Evolutionary conservation across 2,113 vertebrate species (phyloP).

Genomic region (Carassius auratus): DNA sequence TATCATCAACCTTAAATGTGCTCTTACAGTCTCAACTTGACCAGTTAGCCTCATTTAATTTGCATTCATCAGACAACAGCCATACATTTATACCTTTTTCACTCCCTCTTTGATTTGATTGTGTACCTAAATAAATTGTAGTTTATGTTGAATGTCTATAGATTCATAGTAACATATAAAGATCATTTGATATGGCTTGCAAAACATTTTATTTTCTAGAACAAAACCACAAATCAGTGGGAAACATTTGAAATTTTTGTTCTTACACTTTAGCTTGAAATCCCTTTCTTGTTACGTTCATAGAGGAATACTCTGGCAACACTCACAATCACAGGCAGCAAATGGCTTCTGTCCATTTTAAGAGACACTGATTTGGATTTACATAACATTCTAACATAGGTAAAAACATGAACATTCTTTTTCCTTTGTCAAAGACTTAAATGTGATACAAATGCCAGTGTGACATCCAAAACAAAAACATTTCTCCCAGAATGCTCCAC

Average conservation of each 20-base stretch:
- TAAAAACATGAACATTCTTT: constrained; percentile 65
- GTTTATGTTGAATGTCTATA: neutral
- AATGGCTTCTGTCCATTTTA: constrained; percentile 24
- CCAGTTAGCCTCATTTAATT: neutral
- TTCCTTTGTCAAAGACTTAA: constrained; percentile 21
- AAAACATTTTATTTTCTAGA: constrained; percentile 38
- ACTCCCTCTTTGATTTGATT: neutral
- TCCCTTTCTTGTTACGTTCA: neutral
- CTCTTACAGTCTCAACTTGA: neutral
- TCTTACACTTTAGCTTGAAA: neutral
- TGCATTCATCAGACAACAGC: neutral
- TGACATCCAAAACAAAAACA: constrained; percentile 29
- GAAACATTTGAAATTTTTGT: constrained; percentile 14
- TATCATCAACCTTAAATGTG: constrained; percentile 2
- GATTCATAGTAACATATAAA: neutral
- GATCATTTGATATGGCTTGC: neutral
- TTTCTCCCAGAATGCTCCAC: constrained; percentile 10
- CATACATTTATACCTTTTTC: neutral
- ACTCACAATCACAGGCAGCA: neutral
- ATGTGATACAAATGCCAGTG: constrained; percentile 68
- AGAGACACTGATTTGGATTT: constrained; percentile 45
- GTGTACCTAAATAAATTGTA: neutral
- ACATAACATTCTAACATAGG: constrained; percentile 55
- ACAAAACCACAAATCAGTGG: constrained; percentile 33
- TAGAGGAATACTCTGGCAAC: constrained; percentile 6